Conservation (phyloP, 2,888 invertebrate genomes). For the Iselma pallidipennis region DNA sequence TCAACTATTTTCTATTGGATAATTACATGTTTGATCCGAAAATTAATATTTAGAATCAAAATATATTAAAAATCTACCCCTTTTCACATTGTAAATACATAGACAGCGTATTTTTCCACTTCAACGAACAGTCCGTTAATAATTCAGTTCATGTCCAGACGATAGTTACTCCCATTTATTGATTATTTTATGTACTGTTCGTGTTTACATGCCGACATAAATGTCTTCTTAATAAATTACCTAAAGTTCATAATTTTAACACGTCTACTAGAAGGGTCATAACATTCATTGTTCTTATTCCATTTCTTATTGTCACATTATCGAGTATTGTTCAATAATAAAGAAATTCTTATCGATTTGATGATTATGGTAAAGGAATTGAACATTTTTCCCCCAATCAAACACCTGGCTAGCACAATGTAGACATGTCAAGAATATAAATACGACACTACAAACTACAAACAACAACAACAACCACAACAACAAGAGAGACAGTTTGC, state of each 20-base stretch:
- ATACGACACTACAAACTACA: not conserved
- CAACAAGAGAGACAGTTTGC: not conserved
- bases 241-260: not conserved
- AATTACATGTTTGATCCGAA: too few relatives aligned
- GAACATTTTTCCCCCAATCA: not conserved
- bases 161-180: constrained; percentile 1
- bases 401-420: not conserved
- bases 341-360: too few relatives aligned
- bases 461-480: not conserved
- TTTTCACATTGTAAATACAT: too few relatives aligned
- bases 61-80: too few relatives aligned
- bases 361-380: too few relatives aligned
- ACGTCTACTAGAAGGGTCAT: not conserved
- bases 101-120: too few relatives aligned
- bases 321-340: not conserved
- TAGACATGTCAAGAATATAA: not conserved
- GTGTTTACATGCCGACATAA: not conserved
- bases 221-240: not conserved
- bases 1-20: too few relatives aligned
- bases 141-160: not conserved
- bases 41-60: too few relatives aligned
- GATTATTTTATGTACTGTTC: not conserved
- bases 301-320: too few relatives aligned
- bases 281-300: not conserved
- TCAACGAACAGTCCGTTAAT: not conserved